These are phyloP conservation scores for Urocolius indicus DNA, from an alignment of 2,113 vertebrate species.

Conservation along the genomic window DNA sequence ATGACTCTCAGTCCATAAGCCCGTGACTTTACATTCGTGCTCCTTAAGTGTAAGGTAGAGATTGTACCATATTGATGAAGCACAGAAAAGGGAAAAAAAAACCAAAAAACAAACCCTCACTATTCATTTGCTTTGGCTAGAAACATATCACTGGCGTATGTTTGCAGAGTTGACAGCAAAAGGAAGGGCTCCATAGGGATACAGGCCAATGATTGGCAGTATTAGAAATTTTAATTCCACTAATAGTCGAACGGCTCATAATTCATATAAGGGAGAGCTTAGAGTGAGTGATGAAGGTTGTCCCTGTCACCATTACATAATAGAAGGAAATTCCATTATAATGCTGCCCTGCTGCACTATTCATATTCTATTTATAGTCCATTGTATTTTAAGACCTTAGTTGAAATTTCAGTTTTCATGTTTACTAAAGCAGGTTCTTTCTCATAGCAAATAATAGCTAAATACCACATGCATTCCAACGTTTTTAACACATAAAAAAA, in stretches of 20 bases:
- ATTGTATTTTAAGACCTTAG: conserved; percentile 35
- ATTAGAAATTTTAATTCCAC: conserved; percentile 57
- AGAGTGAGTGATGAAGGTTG: conserved; percentile 64
- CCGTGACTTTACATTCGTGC: background rate
- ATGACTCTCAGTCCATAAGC: background rate
- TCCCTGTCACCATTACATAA: conserved; percentile 22
- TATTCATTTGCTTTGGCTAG: background rate
- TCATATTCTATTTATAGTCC: conserved; percentile 52
- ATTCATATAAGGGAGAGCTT: conserved; percentile 49
- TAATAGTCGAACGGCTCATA: conserved; percentile 49
- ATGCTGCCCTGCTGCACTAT: conserved; percentile 30
- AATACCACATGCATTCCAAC: background rate
- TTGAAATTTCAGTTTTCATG: conserved; percentile 8
- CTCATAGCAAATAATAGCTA: background rate
- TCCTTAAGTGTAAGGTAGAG: background rate
- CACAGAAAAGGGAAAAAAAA: background rate
- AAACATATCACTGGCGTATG: background rate
- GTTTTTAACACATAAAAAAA: background rate
- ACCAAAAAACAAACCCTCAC: background rate
- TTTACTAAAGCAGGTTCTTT: background rate
- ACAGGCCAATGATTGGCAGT: background rate
- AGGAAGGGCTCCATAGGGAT: background rate
- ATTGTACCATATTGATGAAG: background rate
- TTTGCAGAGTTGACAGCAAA: conserved; percentile 1
- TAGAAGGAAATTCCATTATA: conserved; percentile 53